Conservation (phyloP, 2,797 vertebrate species). For the Salmo trutta region DNA sequence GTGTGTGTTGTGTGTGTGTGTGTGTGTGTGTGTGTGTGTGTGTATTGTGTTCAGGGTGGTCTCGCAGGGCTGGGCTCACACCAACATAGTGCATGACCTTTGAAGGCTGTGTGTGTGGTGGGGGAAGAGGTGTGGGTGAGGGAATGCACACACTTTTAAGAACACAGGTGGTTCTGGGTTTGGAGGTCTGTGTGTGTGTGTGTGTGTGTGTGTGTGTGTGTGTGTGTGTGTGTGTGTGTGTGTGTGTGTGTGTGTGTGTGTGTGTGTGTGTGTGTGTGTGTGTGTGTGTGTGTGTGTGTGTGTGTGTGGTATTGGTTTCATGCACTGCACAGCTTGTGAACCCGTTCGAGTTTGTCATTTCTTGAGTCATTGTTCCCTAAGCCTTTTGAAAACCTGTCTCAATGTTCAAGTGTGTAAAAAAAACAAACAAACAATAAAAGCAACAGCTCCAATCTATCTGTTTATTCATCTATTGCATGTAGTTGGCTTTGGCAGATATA, state of each 20-base stretch:
- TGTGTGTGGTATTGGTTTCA: background rate
- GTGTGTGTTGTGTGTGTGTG: too few relatives aligned
- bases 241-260: constrained; percentile 14
- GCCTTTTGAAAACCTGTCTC: background rate
- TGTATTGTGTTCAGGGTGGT: constrained; percentile 39
- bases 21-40: background rate
- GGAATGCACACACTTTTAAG: constrained; percentile 28
- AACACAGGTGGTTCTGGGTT: constrained; percentile 22
- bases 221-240: background rate
- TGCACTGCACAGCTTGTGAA: constrained; percentile 28
- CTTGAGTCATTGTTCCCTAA: constrained; percentile 4
- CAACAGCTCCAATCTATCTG: too few relatives aligned
- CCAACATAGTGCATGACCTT: constrained; percentile 59
- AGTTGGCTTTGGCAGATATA: too few relatives aligned
- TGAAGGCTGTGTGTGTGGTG: constrained; percentile 32
- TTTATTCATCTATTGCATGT: background rate
- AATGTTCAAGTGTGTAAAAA: background rate
- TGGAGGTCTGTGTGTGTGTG: background rate
- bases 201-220: background rate
- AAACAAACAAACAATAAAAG: background rate
- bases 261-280: background rate
- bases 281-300: background rate
- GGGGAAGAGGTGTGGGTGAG: background rate
- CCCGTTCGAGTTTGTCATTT: constrained; percentile 16
- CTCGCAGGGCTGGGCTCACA: constrained; percentile 42